phyloP scores from a whole-genome alignment of 1,140 invertebrate genomes.

The Drosophila obscura region DNA sequence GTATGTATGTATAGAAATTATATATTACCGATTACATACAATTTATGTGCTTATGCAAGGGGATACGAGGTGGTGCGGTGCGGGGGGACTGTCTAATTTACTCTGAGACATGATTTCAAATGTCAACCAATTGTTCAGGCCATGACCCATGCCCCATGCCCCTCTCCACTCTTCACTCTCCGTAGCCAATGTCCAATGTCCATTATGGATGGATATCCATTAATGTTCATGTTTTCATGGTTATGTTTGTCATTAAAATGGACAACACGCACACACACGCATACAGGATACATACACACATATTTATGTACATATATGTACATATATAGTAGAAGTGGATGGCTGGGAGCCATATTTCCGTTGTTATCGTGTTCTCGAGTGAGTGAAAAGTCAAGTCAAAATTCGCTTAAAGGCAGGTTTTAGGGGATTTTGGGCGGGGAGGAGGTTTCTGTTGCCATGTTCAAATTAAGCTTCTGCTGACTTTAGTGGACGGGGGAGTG shows the following conservation, averaged over 20 bases:
- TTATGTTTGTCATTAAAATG: conserved; percentile 65
- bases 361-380: conserved; percentile 10
- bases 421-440: too few species aligned
- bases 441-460: too few species aligned
- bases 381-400: conserved; percentile 20
- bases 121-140: conserved; percentile 48
- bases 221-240: conserved; percentile 62
- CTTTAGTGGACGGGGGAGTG: not conserved
- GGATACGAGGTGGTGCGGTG: not conserved
- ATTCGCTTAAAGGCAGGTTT: conserved; percentile 17
- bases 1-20: conserved; percentile 45
- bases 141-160: not conserved
- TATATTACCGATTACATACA: conserved; percentile 55
- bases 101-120: conserved; percentile 58
- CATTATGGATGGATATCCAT: conserved; percentile 67
- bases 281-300: not conserved
- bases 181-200: conserved; percentile 13
- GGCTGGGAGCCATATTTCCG: conserved; percentile 22
- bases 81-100: conserved; percentile 51
- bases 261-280: conserved; percentile 46
- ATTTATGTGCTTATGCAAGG: conserved; percentile 20
- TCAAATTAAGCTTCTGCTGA: not conserved
- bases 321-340: conserved; percentile 18
- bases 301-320: not conserved
- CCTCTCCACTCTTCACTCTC: not conserved